Evolutionary conservation across 2,797 vertebrate genomes (phyloP).

Genomic region (Pristis pectinata): DNA sequence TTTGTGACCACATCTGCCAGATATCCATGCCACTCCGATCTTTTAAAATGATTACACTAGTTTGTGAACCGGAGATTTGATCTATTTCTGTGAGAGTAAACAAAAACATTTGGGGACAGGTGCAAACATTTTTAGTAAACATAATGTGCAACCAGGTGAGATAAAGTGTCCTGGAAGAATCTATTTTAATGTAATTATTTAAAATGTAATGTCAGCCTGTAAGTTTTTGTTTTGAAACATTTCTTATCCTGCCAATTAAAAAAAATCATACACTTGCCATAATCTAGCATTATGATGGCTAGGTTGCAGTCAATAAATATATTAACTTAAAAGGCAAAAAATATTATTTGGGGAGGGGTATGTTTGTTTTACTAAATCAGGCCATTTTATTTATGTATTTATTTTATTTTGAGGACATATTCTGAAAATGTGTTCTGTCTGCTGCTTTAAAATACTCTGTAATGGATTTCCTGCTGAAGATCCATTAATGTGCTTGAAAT

Average conservation of each 20-base stretch:
- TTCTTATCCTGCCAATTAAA: neutral
- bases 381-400: slow-evolving; percentile 28
- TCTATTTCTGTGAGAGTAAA: neutral
- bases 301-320: slow-evolving; percentile 22
- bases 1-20: neutral
- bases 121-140: neutral
- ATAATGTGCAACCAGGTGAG: neutral
- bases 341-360: slow-evolving; percentile 22
- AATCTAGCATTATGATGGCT: neutral
- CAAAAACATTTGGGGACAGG: neutral
- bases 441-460: slow-evolving; percentile 24
- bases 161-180: neutral
- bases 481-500: neutral
- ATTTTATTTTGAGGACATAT: slow-evolving; percentile 23
- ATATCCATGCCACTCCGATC: neutral
- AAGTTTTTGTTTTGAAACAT: slow-evolving; percentile 1
- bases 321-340: slow-evolving; percentile 20
- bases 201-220: neutral
- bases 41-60: slow-evolving; percentile 26
- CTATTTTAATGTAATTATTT: slow-evolving; percentile 34
- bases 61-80: neutral
- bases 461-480: slow-evolving; percentile 25
- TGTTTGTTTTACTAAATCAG: neutral
- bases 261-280: slow-evolving; percentile 13
- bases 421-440: neutral